These are phyloP conservation scores for Puntigrus tetrazona DNA, from an alignment of 2,113 vertebrate genomes.

Conservation along the genomic window DNA sequence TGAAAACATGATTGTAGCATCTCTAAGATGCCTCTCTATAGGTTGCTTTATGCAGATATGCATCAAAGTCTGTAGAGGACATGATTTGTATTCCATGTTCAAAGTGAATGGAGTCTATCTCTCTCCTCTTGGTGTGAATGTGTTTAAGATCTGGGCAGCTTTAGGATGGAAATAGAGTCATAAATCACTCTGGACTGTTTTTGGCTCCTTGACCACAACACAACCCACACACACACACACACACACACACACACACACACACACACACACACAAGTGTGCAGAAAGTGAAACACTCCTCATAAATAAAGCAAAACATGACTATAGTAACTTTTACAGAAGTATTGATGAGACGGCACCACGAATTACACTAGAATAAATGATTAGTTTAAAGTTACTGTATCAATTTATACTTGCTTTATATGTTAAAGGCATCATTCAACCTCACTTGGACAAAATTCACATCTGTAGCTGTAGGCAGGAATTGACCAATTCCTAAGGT, in stretches of 20 bases:
- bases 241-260: neutral
- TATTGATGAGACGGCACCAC: neutral
- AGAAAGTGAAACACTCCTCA: neutral
- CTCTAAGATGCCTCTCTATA: neutral
- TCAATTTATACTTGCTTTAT: neutral
- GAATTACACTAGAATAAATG: neutral
- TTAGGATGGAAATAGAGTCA: neutral
- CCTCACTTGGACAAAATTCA: neutral
- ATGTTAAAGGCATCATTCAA: neutral
- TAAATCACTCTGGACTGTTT: neutral
- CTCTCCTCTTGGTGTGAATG: neutral
- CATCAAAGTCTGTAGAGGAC: neutral
- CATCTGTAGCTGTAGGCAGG: neutral
- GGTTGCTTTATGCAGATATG: neutral
- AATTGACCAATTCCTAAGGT: neutral
- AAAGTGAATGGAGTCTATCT: neutral
- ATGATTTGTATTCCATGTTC: neutral
- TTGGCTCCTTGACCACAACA: neutral
- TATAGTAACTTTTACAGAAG: neutral
- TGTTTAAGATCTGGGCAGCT: neutral
- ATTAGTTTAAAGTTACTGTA: neutral
- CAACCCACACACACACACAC: neutral
- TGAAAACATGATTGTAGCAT: neutral
- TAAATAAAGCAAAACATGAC: neutral
- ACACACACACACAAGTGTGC: neutral